A percentile compares a stretch with the other conserved stretches of the same genome.
Conservation (phyloP, 23 tunicate genomes). For the Aplidium turbinatum region DNA sequence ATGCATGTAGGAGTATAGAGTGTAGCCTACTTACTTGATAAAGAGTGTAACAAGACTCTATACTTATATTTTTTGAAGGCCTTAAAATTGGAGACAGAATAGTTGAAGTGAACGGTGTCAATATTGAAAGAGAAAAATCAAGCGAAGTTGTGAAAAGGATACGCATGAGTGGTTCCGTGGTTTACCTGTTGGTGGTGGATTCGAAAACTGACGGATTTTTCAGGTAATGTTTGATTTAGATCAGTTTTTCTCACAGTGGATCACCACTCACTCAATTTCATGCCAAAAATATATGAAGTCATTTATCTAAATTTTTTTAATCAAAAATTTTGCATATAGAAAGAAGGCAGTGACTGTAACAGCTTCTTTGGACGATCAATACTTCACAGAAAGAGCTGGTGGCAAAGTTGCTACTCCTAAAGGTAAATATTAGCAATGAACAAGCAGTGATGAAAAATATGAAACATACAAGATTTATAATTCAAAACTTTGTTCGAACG, state of each 20-base stretch:
- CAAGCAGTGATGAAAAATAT: no score
- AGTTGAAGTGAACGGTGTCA: slow-evolving; percentile 86
- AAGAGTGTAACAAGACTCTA: not conserved
- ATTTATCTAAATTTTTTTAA: no score
- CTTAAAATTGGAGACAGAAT: slow-evolving; percentile 94
- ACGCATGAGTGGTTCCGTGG: slow-evolving; percentile 70
- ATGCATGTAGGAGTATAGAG: no score
- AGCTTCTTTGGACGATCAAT: slow-evolving; percentile 74
- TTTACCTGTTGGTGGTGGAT: slow-evolving; percentile 86
- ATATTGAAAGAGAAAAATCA: slow-evolving; percentile 84
- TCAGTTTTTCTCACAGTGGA: not conserved
- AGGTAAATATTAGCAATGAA: no score
- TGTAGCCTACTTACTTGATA: not conserved
- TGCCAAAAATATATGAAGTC: no score
- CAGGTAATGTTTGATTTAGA: slow-evolving; percentile 49
- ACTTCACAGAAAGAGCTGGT: slow-evolving; percentile 29
- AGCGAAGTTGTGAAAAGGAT: slow-evolving; percentile 85
- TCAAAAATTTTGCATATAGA: no score
- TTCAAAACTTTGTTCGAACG: no score
- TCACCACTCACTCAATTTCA: no score
- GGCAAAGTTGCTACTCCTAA: slow-evolving; percentile 14
- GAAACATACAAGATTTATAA: no score
- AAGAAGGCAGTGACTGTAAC: slow-evolving; percentile 92
- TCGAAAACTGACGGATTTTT: slow-evolving; percentile 96
- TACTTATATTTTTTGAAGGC: slow-evolving; percentile 48